phyloP scores from a whole-genome alignment of 2,797 vertebrate genomes.

The Lophotriccus pileatus region DNA sequence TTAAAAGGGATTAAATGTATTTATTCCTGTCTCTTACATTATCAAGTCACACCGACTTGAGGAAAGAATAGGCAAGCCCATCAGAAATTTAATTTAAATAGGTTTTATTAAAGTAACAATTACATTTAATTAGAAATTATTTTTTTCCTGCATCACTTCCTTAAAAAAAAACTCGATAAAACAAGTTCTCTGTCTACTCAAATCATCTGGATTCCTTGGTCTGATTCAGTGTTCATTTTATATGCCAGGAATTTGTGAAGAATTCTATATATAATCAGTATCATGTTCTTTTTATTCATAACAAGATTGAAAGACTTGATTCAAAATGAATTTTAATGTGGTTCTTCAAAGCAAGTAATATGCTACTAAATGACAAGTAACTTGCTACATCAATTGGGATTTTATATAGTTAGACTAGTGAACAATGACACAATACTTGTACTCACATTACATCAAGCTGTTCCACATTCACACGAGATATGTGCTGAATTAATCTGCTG shows the following conservation, averaged over 20 bases:
- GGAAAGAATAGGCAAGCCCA: neutral
- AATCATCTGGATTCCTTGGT: neutral
- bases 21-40: neutral
- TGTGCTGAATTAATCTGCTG: neutral
- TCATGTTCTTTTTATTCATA: neutral
- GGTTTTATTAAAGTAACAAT: neutral
- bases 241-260: neutral
- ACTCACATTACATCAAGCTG: neutral
- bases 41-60: neutral
- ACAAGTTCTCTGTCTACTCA: neutral
- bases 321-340: constrained; percentile 15
- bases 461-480: neutral
- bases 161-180: neutral
- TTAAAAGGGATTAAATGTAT: neutral
- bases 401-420: neutral
- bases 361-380: neutral
- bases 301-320: neutral
- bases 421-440: neutral
- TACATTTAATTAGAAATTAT: neutral
- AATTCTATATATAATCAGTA: neutral
- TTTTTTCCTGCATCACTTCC: neutral
- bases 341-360: neutral
- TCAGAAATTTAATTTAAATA: neutral
- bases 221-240: neutral
- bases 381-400: neutral